Evolutionary conservation across 2,113 vertebrate genomes (phyloP), one percentile per base, ranked within the genome.

Genomic region (Phycodurus eques): DNA sequence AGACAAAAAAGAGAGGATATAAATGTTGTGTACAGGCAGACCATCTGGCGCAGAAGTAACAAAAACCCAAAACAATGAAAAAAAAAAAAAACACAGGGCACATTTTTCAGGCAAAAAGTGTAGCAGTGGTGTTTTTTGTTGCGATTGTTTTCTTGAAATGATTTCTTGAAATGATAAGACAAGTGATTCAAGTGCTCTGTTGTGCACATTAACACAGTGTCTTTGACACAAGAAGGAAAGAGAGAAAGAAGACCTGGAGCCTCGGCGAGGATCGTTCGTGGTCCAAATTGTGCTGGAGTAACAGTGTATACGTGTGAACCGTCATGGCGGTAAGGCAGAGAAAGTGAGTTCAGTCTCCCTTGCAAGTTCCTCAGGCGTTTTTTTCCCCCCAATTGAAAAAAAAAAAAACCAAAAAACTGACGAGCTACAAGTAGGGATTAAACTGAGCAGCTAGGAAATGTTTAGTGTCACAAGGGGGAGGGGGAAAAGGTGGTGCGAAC

Each of bases 281-380:
- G 83, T 83, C 85, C 88, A 73, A 75, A 71, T 90, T 92, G 92
- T 92, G 90, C 91, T 92, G 91, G 85, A 56, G 81, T 82, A 83
- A 82, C 77, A 86, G 84, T 83, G 75, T 80, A 75, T 80, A 82
- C 64, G 64, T 79, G 78, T 60, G 70, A 80, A 77, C 81, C 77
- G 13, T 70, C 73, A 22, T 46, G 39, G 33, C n/a, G 64, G n/a
- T 92, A 91, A 92, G 92, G 91, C 90, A 92, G 76, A 92, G 77
- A 87, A 80, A 87, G 76, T 76, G 85, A 33, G 81, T 85, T 90
- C 86, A 87, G 89, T 84, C 84, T 89, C 85, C 83, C 85, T 43
- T 88, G 78, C 83, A 85, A 86, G 85, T 85, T 84, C 67, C 74
- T 56, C 73, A 67, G 76, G 78, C 80, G 71, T 79, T 76, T 60